phyloP scores from a whole-genome alignment of 2,888 invertebrate species.

The Melieria omissa region DNA sequence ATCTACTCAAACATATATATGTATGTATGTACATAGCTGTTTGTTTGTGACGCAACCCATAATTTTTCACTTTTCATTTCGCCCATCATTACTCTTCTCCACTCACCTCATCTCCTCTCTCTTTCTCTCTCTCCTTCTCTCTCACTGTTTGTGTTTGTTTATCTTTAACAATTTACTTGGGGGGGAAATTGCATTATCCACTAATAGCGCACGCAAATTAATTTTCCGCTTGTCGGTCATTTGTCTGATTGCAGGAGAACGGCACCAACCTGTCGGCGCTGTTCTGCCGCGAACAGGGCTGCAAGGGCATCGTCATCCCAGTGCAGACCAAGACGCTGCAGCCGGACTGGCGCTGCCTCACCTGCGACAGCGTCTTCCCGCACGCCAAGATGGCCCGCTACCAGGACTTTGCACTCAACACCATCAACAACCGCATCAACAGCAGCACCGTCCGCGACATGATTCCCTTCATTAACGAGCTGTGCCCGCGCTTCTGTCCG shows the following conservation, averaged over 20 bases:
- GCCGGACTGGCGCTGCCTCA: slow-evolving; percentile 75
- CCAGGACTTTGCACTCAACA: slow-evolving; percentile 63
- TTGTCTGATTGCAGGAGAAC: slow-evolving; percentile 57
- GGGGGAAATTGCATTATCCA: too few species aligned
- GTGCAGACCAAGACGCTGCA: slow-evolving; percentile 72
- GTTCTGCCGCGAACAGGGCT: slow-evolving; percentile 67
- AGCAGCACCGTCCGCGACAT: slow-evolving; percentile 60
- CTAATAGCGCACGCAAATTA: neutral
- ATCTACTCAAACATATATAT: too few species aligned
- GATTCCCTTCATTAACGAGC: slow-evolving; percentile 63
- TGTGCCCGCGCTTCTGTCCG: slow-evolving; percentile 64
- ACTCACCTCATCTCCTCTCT: too few species aligned
- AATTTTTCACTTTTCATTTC: too few species aligned
- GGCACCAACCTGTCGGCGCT: slow-evolving; percentile 63
- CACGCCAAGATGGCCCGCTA: slow-evolving; percentile 62
- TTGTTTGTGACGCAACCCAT: too few species aligned
- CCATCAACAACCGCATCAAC: slow-evolving; percentile 64
- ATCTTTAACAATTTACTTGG: too few species aligned
- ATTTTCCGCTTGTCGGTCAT: slow-evolving; percentile 2
- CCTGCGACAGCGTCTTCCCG: slow-evolving; percentile 67
- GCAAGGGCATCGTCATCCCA: slow-evolving; percentile 68
- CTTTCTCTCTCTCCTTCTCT: too few species aligned
- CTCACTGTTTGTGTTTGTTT: too few species aligned
- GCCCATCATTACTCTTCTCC: too few species aligned
- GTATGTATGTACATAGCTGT: too few species aligned